phyloP scores from a whole-genome alignment of 2,888 invertebrate species.

The Parasteatoda lunata region DNA sequence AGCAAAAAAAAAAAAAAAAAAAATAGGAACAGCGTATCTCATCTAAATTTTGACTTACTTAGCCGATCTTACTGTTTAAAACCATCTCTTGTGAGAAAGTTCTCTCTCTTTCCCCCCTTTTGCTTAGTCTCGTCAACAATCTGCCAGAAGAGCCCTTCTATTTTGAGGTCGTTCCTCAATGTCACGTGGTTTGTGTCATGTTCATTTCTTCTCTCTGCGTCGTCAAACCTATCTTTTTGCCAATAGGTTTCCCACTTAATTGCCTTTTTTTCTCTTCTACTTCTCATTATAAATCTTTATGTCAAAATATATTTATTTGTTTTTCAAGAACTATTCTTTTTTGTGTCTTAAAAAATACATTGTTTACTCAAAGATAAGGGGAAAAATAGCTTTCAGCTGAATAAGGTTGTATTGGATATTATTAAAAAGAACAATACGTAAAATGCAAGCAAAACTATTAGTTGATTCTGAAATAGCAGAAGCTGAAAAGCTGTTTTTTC shows the following conservation, averaged over 20 bases:
- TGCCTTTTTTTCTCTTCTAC: not conserved
- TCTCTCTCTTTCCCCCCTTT: not conserved
- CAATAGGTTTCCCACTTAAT: not conserved
- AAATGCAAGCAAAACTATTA: no score
- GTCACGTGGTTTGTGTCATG: conserved; percentile 32
- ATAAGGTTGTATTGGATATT: no score
- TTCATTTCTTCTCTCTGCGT: not conserved
- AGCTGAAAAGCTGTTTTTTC: no score
- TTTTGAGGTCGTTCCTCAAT: conserved; percentile 43
- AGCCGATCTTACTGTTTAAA: conserved; percentile 6
- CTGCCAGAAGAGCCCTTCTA: conserved; percentile 47
- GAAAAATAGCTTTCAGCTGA: no score
- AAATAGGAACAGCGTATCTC: not conserved
- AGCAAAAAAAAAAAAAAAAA: not conserved
- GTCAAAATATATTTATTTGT: not conserved
- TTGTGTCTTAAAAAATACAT: no score
- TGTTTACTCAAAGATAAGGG: no score
- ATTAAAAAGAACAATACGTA: no score
- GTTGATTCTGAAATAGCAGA: no score
- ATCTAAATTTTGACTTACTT: conserved; percentile 41
- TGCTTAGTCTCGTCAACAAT: conserved; percentile 64
- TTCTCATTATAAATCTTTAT: conserved; percentile 1
- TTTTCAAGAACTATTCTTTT: not conserved
- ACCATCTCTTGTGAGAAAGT: conserved; percentile 22
- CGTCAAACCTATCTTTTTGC: not conserved